Evolutionary conservation across 2,888 invertebrate species (phyloP), one percentile per base, ranked within the genome.

Genomic region (Tineola bisselliella): DNA sequence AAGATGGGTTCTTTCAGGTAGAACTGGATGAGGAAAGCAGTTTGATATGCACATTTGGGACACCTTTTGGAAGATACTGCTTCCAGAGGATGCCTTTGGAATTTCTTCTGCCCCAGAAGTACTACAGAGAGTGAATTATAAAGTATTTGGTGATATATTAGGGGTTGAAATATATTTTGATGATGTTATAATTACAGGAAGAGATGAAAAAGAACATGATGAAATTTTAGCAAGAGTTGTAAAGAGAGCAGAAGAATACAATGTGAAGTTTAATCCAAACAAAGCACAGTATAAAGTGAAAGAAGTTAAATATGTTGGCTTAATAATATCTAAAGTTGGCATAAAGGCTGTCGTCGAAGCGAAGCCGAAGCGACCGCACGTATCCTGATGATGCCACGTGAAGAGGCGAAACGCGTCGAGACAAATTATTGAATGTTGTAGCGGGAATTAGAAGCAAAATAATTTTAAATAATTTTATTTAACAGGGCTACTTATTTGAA

Each of bases 101-200:
- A 63, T 69, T 15, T 64, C 63, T 8, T 65, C 63, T 33, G 66
- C 66, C 0, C 63, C 65, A 8, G 68, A 68, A n/a, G 60, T 65
- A 6, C 44, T 65, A 31, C 65, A 66, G 30, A 61, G 44, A 56
- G 61, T 61, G 18, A 63, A 60, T 33, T 52, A 10, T 11, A n/a
- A 44, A 30, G 62, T 63, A 1, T 66, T 66, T 61, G 61, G 62
- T 30, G 64, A 65, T 31, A 61, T 66, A 56, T 6, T 38, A 2
- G 66, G 72, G 63, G 66, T 76, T 57, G 8, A 67, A 61, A 59
- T 78, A 48, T 70, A 75, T 64, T 65, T 73, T 64, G 66, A 78
- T 66, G 64, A 73, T 66, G 63, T 74, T 62, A 33, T 65, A 0
- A 61, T 66, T 43, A 52, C 43, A 0, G 61, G 61, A 8, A 52